These are phyloP conservation scores for Ephydatia muelleri DNA, from an alignment of 37 sponge, comb jelly and placozoan species.

Conservation along the genomic window DNA sequence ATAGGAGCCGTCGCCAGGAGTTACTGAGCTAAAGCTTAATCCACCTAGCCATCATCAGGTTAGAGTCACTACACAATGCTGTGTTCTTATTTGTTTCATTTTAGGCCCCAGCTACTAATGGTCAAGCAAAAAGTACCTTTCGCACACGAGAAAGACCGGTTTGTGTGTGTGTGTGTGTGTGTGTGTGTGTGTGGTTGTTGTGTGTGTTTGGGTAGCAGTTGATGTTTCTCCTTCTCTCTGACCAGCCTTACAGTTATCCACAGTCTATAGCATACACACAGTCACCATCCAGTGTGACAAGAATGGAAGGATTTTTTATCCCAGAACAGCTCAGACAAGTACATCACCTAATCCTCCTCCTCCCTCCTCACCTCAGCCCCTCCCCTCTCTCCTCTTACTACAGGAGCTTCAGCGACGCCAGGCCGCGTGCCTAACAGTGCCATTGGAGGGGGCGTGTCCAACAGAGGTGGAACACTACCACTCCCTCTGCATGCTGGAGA, in stretches of 20 bases:
- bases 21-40: neutral
- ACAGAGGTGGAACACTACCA: slow-evolving; percentile 81
- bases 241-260: neutral
- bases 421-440: slow-evolving; percentile 15
- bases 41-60: neutral
- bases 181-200: neutral
- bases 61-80: neutral
- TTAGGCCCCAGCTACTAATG: neutral
- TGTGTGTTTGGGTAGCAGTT: neutral
- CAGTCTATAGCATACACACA: neutral
- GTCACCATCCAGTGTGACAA: neutral
- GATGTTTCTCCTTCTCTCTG: neutral
- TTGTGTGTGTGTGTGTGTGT: neutral
- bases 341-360: neutral
- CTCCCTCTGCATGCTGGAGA: slow-evolving; percentile 72
- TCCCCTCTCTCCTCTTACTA: neutral
- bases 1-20: neutral
- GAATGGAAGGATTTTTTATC: neutral
- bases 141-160: neutral
- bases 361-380: neutral
- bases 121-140: neutral
- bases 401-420: slow-evolving; percentile 35
- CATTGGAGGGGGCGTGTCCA: slow-evolving; percentile 25
- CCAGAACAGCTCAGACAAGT: neutral
- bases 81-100: neutral